Percentiles rank a stretch among this genome's conserved stretches.
These are phyloP conservation scores for Petrocephalus sullivani DNA, from an alignment of 2,797 vertebrate species.

Conservation along the genomic window DNA sequence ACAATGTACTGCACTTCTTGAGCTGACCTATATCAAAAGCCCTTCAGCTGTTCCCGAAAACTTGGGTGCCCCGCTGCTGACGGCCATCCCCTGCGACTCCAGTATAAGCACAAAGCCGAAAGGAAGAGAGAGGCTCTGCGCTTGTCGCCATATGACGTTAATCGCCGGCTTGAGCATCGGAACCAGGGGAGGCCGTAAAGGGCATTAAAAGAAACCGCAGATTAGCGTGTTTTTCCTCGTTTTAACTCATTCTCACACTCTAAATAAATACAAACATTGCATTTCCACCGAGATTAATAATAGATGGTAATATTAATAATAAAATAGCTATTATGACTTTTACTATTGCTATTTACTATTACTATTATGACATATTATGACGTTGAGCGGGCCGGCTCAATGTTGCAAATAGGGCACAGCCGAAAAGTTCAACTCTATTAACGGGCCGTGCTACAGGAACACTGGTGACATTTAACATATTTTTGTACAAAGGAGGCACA, in stretches of 20 bases:
- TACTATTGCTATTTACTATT: too few relatives aligned
- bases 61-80: not conserved
- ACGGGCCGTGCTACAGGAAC: not conserved
- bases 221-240: not conserved
- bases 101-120: not conserved
- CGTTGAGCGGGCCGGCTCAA: not conserved
- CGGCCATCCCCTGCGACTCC: not conserved
- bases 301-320: not conserved
- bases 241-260: not conserved
- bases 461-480: not conserved
- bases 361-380: not conserved
- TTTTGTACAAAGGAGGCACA: not conserved
- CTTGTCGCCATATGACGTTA: slow-evolving; percentile 1
- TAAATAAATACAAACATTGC: not conserved
- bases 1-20: not conserved
- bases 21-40: not conserved
- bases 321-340: too few relatives aligned
- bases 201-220: not conserved
- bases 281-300: not conserved
- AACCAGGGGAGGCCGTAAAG: not conserved
- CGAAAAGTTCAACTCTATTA: not conserved
- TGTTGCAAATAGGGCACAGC: not conserved
- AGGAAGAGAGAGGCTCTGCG: not conserved
- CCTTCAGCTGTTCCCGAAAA: not conserved
- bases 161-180: not conserved